Conservation (phyloP, 1,140 invertebrate species). For the Trissolcus basalis region DNA sequence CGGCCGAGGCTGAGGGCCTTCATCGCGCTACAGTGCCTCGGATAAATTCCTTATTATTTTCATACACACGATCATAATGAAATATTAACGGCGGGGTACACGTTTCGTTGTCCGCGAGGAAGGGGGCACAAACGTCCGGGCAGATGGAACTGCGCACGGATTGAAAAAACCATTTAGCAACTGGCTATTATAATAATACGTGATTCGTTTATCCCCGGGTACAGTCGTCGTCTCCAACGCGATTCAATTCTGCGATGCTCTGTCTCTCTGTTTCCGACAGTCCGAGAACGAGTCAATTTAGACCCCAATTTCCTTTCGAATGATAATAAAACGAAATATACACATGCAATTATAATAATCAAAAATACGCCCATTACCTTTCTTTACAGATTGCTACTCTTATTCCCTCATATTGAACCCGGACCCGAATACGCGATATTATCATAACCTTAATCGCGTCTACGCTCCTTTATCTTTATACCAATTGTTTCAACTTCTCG, state of each 20-base stretch:
- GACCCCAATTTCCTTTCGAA: conserved; percentile 57
- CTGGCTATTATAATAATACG: conserved; percentile 77
- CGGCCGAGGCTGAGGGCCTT: conserved; percentile 43
- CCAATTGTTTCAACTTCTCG: conserved; percentile 3
- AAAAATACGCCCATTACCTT: conserved; percentile 46
- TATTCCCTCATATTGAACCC: conserved; percentile 10
- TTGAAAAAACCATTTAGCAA: conserved; percentile 77
- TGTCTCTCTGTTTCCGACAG: conserved; percentile 60
- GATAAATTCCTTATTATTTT: conserved; percentile 76
- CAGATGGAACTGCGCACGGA: conserved; percentile 63
- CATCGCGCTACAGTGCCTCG: conserved; percentile 60
- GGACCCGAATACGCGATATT: conserved; percentile 27
- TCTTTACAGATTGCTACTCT: conserved; percentile 48
- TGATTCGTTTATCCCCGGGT: conserved; percentile 76
- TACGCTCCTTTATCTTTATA: conserved; percentile 23
- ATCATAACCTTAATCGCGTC: conserved; percentile 21
- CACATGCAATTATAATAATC: conserved; percentile 59
- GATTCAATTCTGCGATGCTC: conserved; percentile 60
- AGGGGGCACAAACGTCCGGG: conserved; percentile 29
- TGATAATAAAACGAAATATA: conserved; percentile 60
- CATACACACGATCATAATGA: conserved; percentile 74
- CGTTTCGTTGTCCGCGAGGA: conserved; percentile 42
- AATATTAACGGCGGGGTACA: conserved; percentile 69
- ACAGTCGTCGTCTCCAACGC: conserved; percentile 62
- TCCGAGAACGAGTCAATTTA: conserved; percentile 59